Evolutionary conservation across 2,113 vertebrate genomes (phyloP), one percentile per base, ranked within the genome.

Genomic region (Melozone crissalis): DNA sequence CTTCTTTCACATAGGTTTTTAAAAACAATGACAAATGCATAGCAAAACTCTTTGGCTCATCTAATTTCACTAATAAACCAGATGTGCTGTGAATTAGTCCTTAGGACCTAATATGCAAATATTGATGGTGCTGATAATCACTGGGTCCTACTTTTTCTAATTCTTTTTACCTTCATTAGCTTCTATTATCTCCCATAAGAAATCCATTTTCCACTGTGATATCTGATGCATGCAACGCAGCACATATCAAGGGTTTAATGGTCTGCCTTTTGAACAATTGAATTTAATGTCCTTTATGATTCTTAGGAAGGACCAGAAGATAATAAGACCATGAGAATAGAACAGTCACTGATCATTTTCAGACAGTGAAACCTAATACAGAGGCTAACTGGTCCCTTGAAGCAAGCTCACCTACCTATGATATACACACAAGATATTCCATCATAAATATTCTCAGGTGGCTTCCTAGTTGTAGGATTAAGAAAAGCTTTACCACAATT

Each of bases 271-370:
- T 87, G 92, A 97, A 97, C 98, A 97, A 97, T 96, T 97, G 91
- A 97, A 97, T 98, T 96, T 96, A 98, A 97, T 97, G 44, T 96
- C 72, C 93, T 86, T 96, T 97, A 97, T 91, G 97, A 97, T 96
- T 94, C 95, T 96, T 96, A 57, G 87, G 83, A 96, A 89, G 73
- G 66, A 69, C 46, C 76, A 95, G 71, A 79, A 89, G 87, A 95
- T 97, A 96, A 95, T 95, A 96, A 82, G 79, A 84, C 58, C 43
- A 46, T 61, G 51, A 65, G 74, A 95, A 95, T 20, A 94, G 95
- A 97, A 92, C 30, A 85, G 81, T 90, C 79, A 80, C 35, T 85
- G 88, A 93, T 91, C 47, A 8, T 74, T 95, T 76, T 76, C 83
- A 93, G n/a, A 47, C 81, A 90, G 14, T 89, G 86, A 96, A 97